phyloP scores from a whole-genome alignment of 2,797 vertebrate genomes.

The Sebastes oblongus region DNA sequence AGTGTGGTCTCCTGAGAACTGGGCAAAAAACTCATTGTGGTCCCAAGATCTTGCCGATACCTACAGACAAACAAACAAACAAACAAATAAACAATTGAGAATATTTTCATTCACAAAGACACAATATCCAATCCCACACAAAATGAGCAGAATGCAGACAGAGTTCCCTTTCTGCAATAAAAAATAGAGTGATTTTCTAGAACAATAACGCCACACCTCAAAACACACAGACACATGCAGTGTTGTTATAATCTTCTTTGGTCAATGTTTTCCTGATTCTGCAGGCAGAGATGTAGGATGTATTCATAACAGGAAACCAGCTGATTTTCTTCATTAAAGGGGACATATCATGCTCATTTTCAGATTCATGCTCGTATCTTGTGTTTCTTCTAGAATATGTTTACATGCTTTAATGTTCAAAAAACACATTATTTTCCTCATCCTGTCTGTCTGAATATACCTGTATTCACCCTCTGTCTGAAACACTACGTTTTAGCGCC shows the following conservation, averaged over 20 bases:
- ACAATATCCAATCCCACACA: neutral
- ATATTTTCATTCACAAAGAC: neutral
- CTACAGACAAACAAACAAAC: slow-evolving; percentile 67
- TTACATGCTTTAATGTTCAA: too few relatives aligned
- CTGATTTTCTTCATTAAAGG: neutral
- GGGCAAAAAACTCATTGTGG: slow-evolving; percentile 98
- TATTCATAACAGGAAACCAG: neutral
- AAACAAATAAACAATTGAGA: neutral
- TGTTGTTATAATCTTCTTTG: neutral
- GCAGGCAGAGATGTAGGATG: neutral
- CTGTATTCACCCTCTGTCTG: too few relatives aligned
- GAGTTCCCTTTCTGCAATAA: neutral
- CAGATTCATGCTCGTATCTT: too few relatives aligned
- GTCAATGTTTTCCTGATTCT: neutral
- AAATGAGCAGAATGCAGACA: neutral
- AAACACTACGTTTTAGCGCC: too few relatives aligned
- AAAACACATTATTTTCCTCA: too few relatives aligned
- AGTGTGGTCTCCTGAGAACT: slow-evolving; percentile 97
- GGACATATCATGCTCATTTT: too few relatives aligned
- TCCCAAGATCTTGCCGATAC: slow-evolving; percentile 98
- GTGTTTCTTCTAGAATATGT: too few relatives aligned
- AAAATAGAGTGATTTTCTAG: neutral
- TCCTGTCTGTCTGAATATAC: too few relatives aligned
- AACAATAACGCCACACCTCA: neutral
- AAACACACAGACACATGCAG: neutral